Evolutionary conservation across 1,140 invertebrate species (phyloP).

Genomic region (Zaprionus davidi): DNA sequence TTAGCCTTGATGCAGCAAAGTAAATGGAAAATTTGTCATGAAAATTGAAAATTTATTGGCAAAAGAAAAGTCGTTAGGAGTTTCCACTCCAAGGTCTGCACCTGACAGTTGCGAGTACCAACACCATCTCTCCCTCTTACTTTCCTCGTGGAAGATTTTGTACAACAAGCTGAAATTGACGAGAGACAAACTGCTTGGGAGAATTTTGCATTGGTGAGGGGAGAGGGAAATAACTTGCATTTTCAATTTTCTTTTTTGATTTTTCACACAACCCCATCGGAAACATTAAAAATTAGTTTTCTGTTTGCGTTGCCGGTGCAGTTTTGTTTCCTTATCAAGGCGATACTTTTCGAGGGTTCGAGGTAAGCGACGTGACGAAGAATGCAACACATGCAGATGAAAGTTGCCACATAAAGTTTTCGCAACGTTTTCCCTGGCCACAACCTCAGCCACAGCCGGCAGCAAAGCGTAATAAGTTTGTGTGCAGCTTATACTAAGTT

Average conservation of each 20-base stretch:
- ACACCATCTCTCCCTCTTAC: background rate
- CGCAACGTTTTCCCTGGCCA: background rate
- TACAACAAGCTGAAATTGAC: slow-evolving; percentile 44
- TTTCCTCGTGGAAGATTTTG: slow-evolving; percentile 11
- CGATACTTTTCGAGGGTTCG: slow-evolving; percentile 18
- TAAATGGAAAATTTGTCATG: slow-evolving; percentile 65
- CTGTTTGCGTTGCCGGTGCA: slow-evolving; percentile 54
- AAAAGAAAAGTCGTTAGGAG: slow-evolving; percentile 44
- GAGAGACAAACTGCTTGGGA: slow-evolving; percentile 50
- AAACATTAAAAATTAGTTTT: slow-evolving; percentile 68
- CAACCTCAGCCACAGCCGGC: slow-evolving; percentile 5
- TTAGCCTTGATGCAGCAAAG: slow-evolving; percentile 56
- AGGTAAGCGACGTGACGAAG: slow-evolving; percentile 51
- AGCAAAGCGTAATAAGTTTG: slow-evolving; percentile 51
- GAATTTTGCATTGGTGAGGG: slow-evolving; percentile 35
- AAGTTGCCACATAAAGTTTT: slow-evolving; percentile 62
- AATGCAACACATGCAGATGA: slow-evolving; percentile 68
- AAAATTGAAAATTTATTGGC: slow-evolving; percentile 72
- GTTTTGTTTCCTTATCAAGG: slow-evolving; percentile 23
- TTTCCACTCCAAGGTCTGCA: background rate
- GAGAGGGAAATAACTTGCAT: slow-evolving; percentile 6
- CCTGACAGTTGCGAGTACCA: slow-evolving; percentile 1
- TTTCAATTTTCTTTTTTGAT: background rate
- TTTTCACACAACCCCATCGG: background rate
- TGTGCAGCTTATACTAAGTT: slow-evolving; percentile 32